Evolutionary conservation across 2,113 vertebrate species (phyloP).

Genomic region (Chiloscyllium plagiosum): DNA sequence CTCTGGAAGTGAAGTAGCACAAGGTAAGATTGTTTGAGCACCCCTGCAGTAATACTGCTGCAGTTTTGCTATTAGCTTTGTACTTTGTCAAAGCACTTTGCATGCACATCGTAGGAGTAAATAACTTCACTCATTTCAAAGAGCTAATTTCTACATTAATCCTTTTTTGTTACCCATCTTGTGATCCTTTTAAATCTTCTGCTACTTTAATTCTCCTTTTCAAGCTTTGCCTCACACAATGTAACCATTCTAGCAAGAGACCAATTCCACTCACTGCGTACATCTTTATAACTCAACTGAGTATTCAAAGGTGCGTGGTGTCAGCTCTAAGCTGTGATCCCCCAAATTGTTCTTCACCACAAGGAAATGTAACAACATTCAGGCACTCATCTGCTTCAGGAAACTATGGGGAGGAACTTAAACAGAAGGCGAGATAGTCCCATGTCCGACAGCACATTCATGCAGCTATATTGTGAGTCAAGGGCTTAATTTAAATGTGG

Average conservation of each 20-base stretch:
- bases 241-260: neutral
- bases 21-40: conserved; percentile 64
- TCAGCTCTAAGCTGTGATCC: neutral
- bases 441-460: neutral
- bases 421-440: neutral
- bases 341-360: neutral
- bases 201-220: too few species aligned
- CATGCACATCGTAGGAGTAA: neutral
- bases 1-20: conserved; percentile 87
- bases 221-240: neutral
- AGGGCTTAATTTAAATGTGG: neutral
- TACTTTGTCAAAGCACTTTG: neutral
- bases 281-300: neutral
- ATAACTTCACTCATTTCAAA: neutral
- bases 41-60: conserved; percentile 15
- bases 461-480: neutral
- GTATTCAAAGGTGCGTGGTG: neutral
- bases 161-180: neutral
- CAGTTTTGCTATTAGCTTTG: neutral
- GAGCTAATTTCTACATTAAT: neutral
- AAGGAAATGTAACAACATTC: neutral
- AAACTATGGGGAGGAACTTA: neutral
- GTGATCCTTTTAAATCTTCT: neutral
- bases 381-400: neutral
- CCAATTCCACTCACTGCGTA: neutral